Conservation (phyloP, 2,797 vertebrate genomes). For the Cryptoprocta ferox region DNA sequence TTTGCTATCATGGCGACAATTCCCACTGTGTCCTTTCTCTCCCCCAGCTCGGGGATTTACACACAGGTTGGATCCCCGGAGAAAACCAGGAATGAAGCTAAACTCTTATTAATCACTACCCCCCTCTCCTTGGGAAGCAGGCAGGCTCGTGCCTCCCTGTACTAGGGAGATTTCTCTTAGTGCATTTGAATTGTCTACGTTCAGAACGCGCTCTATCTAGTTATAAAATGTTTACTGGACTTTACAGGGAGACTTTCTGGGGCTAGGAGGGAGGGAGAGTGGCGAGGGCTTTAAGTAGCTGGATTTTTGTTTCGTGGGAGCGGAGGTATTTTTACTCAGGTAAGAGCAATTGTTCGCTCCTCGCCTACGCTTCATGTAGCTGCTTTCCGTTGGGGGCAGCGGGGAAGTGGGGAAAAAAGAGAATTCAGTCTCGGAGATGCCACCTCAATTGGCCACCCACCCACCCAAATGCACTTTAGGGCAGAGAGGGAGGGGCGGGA, state of each 20-base stretch:
- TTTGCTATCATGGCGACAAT: conserved; percentile 36
- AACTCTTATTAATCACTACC: conserved; percentile 42
- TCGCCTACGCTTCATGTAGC: neutral
- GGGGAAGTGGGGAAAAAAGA: neutral
- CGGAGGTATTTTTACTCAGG: neutral
- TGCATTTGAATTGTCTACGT: neutral
- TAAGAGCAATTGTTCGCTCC: neutral
- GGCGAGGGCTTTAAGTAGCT: neutral
- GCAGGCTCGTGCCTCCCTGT: neutral
- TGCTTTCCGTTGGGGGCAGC: neutral
- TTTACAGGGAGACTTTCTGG: neutral
- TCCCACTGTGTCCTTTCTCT: neutral
- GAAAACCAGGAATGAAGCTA: neutral
- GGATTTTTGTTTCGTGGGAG: neutral
- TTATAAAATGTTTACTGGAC: conserved; percentile 16
- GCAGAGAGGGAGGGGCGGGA: neutral
- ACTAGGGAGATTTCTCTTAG: neutral
- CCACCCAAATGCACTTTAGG: neutral
- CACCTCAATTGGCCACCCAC: neutral
- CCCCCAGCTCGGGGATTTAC: neutral
- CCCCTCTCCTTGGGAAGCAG: neutral
- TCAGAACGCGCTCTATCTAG: neutral
- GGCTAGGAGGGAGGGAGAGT: neutral
- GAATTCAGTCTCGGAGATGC: neutral
- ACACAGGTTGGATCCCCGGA: neutral